Percentiles rank a stretch among this genome's conserved stretches.
phyloP scores from a whole-genome alignment of 2,797 vertebrate species.

The Sebastolobus alascanus region DNA sequence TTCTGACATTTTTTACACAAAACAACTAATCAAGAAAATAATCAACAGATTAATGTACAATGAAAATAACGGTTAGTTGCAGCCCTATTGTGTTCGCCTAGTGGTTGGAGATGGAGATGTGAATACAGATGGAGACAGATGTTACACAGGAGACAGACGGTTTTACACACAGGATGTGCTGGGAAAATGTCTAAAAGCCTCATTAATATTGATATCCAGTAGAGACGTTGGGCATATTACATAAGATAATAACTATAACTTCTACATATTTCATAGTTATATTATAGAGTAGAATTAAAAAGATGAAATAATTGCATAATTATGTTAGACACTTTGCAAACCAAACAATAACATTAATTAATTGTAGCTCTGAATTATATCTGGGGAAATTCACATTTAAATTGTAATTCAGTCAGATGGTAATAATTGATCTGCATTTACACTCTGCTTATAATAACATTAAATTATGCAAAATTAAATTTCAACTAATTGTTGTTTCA shows the following conservation, averaged over 20 bases:
- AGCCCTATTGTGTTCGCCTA: background rate
- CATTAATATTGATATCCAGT: constrained; percentile 35
- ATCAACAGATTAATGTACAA: too few relatives aligned
- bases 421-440: constrained; percentile 60
- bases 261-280: background rate
- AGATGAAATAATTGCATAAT: background rate
- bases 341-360: background rate
- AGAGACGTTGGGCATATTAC: constrained; percentile 5
- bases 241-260: background rate
- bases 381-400: background rate
- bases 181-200: background rate
- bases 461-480: constrained; percentile 57
- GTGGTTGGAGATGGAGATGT: background rate
- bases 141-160: background rate
- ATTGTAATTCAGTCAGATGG: constrained; percentile 26
- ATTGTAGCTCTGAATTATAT: background rate
- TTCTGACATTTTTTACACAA: too few relatives aligned
- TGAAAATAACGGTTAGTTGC: too few relatives aligned
- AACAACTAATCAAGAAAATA: too few relatives aligned
- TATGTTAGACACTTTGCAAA: background rate
- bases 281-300: background rate
- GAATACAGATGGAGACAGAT: background rate
- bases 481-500: constrained; percentile 55
- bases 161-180: background rate
- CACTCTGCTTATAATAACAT: constrained; percentile 54